Base-by-base conservation (phyloP, 2,888 invertebrate species). In the Chrysolina americana region DNA sequence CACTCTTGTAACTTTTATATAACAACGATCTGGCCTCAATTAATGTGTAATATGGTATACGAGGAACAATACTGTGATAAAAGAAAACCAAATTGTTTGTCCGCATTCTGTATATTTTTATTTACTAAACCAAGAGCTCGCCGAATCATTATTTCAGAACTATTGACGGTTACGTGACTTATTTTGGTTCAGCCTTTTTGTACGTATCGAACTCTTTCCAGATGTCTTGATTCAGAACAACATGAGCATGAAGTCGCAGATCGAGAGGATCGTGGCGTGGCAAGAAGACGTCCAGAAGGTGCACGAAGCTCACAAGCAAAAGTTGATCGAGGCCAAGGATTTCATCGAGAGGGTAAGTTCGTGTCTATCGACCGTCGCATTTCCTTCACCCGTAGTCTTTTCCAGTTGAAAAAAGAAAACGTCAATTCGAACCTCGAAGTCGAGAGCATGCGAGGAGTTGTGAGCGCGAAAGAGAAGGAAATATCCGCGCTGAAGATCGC, bases 161-260 rank as follows among this genome's bases (percentile, higher is more conserved):
- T 36, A 8, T 36, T 36, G 8, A 36, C 8, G 3, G 36, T 36
- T 36, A 36, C 8, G 6, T 6, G 0, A 36, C 3, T 36, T 36
- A 8, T 36, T 36, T 8, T 8, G 8, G 36, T 36, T 8, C 36
- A 36, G 36, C 6, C 6, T 36, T 36, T 36, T 6, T 36, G 36
- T 8, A 36, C 8, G 6, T 36, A 3, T 36, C 36, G 4, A 8
- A 36, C 3, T 8, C 36, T 36, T 93, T 48, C 90, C 90, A 84
- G 93, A 93, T 79, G 92, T 92, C 0, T 85, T 94, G 48, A 89
- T 90, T 21, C 91, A 92, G 80, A 94, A 93, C 83, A 94, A 93
- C 80, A 87, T 91, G 62, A 91, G 91, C 0, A 91, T 93, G 91
- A 93, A 92, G 81, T 90, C 92, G 63, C 93, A 93, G 85, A 92